Percentiles rank a stretch among this genome's conserved stretches.
phyloP scores from a whole-genome alignment of 2,113 vertebrate genomes.

The Phycodurus eques region DNA sequence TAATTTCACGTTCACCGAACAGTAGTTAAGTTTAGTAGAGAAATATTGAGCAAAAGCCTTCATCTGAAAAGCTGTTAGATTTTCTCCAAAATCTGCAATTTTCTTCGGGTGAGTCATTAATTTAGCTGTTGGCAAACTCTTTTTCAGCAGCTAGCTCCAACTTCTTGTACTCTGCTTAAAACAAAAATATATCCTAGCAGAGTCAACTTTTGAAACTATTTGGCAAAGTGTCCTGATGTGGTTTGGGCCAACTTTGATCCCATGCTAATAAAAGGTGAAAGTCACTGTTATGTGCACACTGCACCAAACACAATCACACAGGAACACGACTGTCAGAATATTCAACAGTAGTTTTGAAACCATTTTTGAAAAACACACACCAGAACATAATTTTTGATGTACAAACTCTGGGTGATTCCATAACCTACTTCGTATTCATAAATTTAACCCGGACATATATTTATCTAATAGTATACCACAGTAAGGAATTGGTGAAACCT shows the following conservation, averaged over 20 bases:
- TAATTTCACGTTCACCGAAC: background rate
- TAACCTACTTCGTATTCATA: constrained; percentile 79
- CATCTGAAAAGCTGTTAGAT: background rate
- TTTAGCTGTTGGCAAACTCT: background rate
- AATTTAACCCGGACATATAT: constrained; percentile 96
- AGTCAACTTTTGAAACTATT: background rate
- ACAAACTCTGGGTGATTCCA: constrained; percentile 79
- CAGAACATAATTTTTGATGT: constrained; percentile 75
- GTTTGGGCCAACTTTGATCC: constrained; percentile 32
- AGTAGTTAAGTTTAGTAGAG: background rate
- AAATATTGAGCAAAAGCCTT: background rate
- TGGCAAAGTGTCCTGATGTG: constrained; percentile 30
- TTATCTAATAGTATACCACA: constrained; percentile 89
- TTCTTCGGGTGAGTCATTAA: background rate
- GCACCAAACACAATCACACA: constrained; percentile 84
- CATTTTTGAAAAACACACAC: constrained; percentile 87
- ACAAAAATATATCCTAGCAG: background rate
- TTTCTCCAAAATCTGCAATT: background rate
- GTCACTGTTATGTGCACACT: constrained; percentile 90
- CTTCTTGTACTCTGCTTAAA: constrained; percentile 5
- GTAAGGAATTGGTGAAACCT: constrained; percentile 66
- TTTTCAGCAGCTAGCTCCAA: background rate
- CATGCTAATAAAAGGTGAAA: constrained; percentile 92
- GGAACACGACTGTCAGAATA: constrained; percentile 89
- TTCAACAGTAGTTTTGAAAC: constrained; percentile 96